phyloP scores from a whole-genome alignment of 2,113 vertebrate genomes.

The Zapus hudsonius region DNA sequence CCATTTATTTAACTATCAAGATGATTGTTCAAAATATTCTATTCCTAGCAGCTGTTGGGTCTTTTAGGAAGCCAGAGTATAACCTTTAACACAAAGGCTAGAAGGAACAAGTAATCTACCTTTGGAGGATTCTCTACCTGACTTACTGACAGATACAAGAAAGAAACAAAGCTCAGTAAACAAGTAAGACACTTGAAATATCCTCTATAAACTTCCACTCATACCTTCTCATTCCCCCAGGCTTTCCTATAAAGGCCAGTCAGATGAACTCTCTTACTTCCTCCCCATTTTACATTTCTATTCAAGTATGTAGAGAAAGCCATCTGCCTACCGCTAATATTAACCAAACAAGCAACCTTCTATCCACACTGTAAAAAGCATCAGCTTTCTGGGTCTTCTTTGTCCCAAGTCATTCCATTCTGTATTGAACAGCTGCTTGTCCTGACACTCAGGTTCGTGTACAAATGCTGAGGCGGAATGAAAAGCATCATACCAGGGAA shows the following conservation, averaged over 20 bases:
- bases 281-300: neutral
- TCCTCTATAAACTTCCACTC: neutral
- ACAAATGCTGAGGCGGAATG: neutral
- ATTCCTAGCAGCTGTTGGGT: neutral
- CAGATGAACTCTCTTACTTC: constrained; percentile 4
- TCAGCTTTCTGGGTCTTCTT: neutral
- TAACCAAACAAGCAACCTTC: neutral
- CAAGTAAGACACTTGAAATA: neutral
- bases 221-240: neutral
- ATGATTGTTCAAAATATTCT: neutral
- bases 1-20: constrained; percentile 8
- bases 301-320: neutral
- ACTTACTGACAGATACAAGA: neutral
- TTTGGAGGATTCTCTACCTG: neutral
- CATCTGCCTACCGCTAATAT: neutral
- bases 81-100: neutral
- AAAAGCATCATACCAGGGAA: neutral
- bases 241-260: neutral
- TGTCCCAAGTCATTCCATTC: neutral
- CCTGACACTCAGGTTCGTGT: neutral
- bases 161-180: neutral
- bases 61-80: neutral
- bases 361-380: neutral
- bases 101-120: neutral
- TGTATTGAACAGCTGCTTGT: neutral